Evolutionary conservation across 1,140 invertebrate genomes (phyloP), one percentile per base, ranked within the genome.

Genomic region (Pseudomyrmex pallidus): DNA sequence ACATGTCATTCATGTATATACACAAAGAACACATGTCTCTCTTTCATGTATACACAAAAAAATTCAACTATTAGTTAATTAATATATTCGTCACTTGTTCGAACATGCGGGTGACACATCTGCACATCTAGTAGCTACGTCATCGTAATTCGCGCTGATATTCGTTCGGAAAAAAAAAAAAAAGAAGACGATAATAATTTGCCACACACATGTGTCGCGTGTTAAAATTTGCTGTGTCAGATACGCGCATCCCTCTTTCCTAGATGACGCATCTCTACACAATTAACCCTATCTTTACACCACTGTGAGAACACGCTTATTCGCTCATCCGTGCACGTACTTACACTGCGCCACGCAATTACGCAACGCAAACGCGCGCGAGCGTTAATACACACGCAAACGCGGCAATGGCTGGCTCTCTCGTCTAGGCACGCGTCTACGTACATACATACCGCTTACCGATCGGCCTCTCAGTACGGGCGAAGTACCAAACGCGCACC

Each of bases 371-470:
- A 52, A 48, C 46, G 67, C 52, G 44, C 48, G 25, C 13, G 56
- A n/a, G 50, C 20, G 20, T 57, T 48, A 15, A 52, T 62, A 12
- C 57, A 52, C 54, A 20, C 20, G 67, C 67, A 50, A 82, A 15
- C 54, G 22, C 35, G 35, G 50, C 48, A 22, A 35, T 74, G 12
- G 9, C 52, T 17, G 35, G 35, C 35, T 20, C 20, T 54, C 56
- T 22, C 50, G 87, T 85, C 87, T 90, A 89, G 85, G 88, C 22
- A 63, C 83, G 66, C 59, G 50, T 46, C 22, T 52, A 35, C 35
- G 15, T 12, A 22, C 17, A 20, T 35, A 44, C 50, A 17, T 17
- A 10, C 15, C 17, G 67, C 17, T 66, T 62, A 50, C 17, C 63
- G 22, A 48, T 12, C 13, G 35, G 10, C 48, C 67, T 52, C 76